phyloP scores from a whole-genome alignment of 2,113 vertebrate species.

The Desmodus rotundus region DNA sequence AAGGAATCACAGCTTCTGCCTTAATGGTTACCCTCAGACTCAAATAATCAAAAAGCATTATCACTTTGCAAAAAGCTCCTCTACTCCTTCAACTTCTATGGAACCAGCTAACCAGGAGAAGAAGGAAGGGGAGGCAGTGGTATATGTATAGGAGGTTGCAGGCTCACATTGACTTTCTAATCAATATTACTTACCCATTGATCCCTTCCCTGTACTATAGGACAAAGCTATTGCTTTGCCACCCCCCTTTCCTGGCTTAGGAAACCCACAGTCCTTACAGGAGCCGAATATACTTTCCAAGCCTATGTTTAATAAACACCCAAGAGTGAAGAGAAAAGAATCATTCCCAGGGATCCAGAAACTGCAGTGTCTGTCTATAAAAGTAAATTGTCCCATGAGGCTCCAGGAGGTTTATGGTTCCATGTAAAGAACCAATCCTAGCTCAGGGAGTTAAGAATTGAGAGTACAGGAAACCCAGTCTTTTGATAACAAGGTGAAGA shows the following conservation, averaged over 20 bases:
- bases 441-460: neutral
- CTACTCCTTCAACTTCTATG: neutral
- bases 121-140: neutral
- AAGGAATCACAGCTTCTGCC: neutral
- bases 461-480: neutral
- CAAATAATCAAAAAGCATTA: neutral
- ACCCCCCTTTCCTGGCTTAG: neutral
- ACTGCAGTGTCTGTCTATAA: neutral
- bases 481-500: slow-evolving; percentile 8
- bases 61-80: neutral
- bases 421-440: neutral
- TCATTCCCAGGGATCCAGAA: neutral
- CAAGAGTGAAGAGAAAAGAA: neutral
- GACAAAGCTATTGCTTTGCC: neutral
- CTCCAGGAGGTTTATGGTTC: neutral
- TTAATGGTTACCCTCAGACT: neutral
- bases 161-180: neutral
- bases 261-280: neutral
- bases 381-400: neutral
- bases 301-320: slow-evolving; percentile 1
- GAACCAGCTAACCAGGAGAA: neutral
- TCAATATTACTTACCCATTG: neutral
- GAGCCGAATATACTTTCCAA: neutral
- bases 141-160: neutral
- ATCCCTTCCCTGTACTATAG: neutral